Percentiles rank a stretch among this genome's conserved stretches.
phyloP scores from a whole-genome alignment of 2,888 invertebrate species.

The Peribatodes rhomboidaria region DNA sequence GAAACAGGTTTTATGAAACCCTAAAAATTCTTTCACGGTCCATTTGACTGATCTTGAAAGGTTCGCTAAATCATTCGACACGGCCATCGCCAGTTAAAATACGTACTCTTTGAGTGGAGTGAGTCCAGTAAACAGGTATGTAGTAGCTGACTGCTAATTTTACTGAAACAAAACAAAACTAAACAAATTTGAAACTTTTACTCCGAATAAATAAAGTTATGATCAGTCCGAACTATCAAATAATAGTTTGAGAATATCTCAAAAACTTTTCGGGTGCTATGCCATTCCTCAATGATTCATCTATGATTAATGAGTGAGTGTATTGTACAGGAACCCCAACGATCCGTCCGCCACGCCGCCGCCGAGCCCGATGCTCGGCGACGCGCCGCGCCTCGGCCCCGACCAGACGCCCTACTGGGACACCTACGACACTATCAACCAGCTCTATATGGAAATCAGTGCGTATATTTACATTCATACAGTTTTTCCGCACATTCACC shows the following conservation, averaged over 20 bases:
- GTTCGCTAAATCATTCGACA: slow-evolving; percentile 16
- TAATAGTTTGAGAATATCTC: too few species aligned
- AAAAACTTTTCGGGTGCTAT: neutral
- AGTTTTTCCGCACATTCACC: slow-evolving; percentile 38
- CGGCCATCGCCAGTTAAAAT: neutral
- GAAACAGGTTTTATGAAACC: slow-evolving; percentile 28
- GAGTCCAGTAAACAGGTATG: too few species aligned
- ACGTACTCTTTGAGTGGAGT: neutral
- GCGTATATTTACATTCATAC: slow-evolving; percentile 62
- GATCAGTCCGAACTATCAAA: too few species aligned
- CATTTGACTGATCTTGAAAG: slow-evolving; percentile 20
- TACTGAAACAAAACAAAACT: too few species aligned
- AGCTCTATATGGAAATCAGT: slow-evolving; percentile 94
- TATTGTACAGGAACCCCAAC: slow-evolving; percentile 88
- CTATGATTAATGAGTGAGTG: neutral
- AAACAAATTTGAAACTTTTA: too few species aligned
- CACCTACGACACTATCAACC: slow-evolving; percentile 96
- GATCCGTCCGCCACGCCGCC: slow-evolving; percentile 84
- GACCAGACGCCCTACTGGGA: slow-evolving; percentile 93
- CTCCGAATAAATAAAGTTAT: too few species aligned
- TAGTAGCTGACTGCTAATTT: too few species aligned
- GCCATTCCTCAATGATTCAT: neutral
- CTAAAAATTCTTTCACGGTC: slow-evolving; percentile 29
- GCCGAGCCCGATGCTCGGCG: slow-evolving; percentile 82
- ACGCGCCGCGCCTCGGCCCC: slow-evolving; percentile 72